Percentiles rank a stretch among this genome's conserved stretches.
Evolutionary conservation across 2,797 vertebrate species (phyloP).

Genomic region (Alfaro cultratus): DNA sequence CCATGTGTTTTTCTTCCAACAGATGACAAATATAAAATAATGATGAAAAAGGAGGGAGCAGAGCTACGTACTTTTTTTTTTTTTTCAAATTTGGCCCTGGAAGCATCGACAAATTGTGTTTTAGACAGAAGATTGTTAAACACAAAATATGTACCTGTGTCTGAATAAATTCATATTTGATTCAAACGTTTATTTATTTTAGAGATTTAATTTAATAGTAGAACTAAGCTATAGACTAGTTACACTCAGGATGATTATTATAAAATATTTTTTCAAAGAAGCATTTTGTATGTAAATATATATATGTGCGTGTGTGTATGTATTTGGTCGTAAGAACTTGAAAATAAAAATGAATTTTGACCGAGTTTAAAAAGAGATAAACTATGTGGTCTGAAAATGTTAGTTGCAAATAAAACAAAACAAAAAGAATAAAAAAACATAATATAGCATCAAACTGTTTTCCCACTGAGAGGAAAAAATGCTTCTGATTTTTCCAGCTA

Average conservation of each 20-base stretch:
- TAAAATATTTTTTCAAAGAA: background rate
- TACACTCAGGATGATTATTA: background rate
- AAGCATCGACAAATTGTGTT: background rate
- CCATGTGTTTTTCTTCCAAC: background rate
- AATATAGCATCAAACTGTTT: constrained; percentile 39
- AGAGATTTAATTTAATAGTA: background rate
- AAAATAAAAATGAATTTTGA: background rate
- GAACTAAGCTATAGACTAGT: background rate
- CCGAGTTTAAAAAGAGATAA: background rate
- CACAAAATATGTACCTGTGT: background rate
- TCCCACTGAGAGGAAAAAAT: constrained; percentile 39
- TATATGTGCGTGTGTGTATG: too few species aligned
- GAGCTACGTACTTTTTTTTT: background rate
- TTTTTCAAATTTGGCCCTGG: background rate
- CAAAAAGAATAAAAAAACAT: constrained; percentile 9
- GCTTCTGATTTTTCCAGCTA: constrained; percentile 43
- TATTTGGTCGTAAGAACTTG: background rate
- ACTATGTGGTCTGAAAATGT: constrained; percentile 33
- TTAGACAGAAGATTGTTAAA: background rate
- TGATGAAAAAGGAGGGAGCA: background rate
- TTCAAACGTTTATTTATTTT: background rate
- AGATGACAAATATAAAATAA: background rate
- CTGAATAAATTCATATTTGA: background rate
- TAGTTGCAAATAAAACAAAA: constrained; percentile 2
- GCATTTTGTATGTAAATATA: background rate